Percentiles rank a stretch among this genome's conserved stretches.
phyloP scores from a whole-genome alignment of 2,888 invertebrate genomes.

The Drosophila pullipes region DNA sequence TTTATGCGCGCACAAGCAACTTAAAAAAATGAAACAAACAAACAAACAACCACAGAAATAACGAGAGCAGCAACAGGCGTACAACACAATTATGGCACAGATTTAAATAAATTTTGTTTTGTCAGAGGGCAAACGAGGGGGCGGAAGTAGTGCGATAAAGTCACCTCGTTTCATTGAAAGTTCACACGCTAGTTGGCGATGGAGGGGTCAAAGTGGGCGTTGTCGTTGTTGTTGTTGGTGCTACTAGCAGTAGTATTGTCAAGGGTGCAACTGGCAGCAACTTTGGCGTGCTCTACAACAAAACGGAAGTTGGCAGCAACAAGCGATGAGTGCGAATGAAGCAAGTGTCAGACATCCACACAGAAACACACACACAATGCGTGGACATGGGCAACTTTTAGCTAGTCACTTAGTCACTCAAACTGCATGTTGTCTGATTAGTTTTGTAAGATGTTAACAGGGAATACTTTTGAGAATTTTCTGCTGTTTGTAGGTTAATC shows the following conservation, averaged over 20 bases:
- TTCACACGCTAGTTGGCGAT: constrained; percentile 65
- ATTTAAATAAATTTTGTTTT: constrained; percentile 74
- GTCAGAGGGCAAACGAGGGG: constrained; percentile 22
- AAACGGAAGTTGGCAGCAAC: constrained; percentile 65
- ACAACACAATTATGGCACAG: constrained; percentile 73
- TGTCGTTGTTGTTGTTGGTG: constrained; percentile 12
- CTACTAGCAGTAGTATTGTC: constrained; percentile 53
- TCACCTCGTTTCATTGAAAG: constrained; percentile 53
- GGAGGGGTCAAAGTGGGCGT: constrained; percentile 16
- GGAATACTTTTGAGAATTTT: constrained; percentile 33
- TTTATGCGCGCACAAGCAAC: constrained; percentile 62
- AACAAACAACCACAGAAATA: constrained; percentile 12
- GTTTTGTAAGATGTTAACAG: constrained; percentile 49
- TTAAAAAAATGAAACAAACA: constrained; percentile 7
- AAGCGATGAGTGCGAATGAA: constrained; percentile 46
- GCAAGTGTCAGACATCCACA: constrained; percentile 42
- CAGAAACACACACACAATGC: not conserved
- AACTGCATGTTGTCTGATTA: constrained; percentile 51
- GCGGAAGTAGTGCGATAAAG: constrained; percentile 31
- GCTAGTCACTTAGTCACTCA: constrained; percentile 58
- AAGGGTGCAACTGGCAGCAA: constrained; percentile 69
- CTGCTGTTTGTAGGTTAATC: constrained; percentile 23
- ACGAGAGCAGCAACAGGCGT: constrained; percentile 58
- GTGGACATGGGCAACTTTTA: constrained; percentile 39
- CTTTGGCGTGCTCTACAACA: constrained; percentile 44